These are phyloP conservation scores for Melinaea menophilus DNA, from an alignment of 2,888 invertebrate species.

Conservation along the genomic window DNA sequence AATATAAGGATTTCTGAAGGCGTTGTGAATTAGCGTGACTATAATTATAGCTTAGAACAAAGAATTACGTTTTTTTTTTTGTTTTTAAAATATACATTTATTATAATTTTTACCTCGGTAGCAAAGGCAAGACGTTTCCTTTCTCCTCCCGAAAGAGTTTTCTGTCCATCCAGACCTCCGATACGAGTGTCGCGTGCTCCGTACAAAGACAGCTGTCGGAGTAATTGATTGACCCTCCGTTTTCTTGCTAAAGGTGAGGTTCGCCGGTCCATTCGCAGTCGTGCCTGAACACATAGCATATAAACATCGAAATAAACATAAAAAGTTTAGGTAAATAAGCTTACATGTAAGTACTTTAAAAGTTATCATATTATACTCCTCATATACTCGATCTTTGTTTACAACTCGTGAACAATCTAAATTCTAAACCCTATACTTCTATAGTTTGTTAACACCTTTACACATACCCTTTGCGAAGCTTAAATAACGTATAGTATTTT, in stretches of 20 bases:
- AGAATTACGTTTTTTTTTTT: too few species aligned
- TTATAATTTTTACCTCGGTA: conserved; percentile 81
- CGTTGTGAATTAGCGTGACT: too few species aligned
- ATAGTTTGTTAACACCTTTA: too few species aligned
- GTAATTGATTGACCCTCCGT: conserved; percentile 82
- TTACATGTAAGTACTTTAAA: background rate
- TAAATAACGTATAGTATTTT: too few species aligned
- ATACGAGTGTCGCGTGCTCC: conserved; percentile 87
- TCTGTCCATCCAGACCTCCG: conserved; percentile 84
- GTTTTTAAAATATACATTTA: too few species aligned
- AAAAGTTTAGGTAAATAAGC: background rate
- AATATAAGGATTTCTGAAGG: too few species aligned
- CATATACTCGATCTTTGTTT: too few species aligned
- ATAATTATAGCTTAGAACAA: too few species aligned
- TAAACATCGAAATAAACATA: background rate
- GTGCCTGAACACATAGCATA: conserved; percentile 78
- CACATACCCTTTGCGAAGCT: too few species aligned
- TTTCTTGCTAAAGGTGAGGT: conserved; percentile 79
- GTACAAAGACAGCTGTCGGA: conserved; percentile 84
- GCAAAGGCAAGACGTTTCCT: conserved; percentile 95
- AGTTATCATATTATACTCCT: too few species aligned
- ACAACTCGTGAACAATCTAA: too few species aligned
- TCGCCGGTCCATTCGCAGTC: conserved; percentile 86
- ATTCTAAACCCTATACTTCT: too few species aligned
- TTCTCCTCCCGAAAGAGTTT: conserved; percentile 95